phyloP scores from a whole-genome alignment of 2,888 invertebrate species.

The Amblyteles armatorius region DNA sequence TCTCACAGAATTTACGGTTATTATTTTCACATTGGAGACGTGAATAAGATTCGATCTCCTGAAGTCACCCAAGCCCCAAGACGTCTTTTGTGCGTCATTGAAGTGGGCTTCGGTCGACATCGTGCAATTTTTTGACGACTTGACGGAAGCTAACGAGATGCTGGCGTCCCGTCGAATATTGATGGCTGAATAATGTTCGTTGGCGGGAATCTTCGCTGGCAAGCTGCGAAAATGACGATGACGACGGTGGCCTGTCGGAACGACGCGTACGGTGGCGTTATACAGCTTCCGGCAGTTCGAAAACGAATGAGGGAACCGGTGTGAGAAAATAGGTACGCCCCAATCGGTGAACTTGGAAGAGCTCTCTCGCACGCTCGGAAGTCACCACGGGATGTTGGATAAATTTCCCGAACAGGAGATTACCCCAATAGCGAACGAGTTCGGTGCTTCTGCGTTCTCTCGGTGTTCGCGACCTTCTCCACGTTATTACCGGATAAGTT shows the following conservation, averaged over 20 bases:
- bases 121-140: neutral
- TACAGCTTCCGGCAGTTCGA: neutral
- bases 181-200: neutral
- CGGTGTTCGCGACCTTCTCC: constrained; percentile 55
- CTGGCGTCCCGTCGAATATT: neutral
- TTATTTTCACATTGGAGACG: neutral
- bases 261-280: neutral
- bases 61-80: neutral
- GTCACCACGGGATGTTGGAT: constrained; percentile 77
- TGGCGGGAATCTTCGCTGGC: no score
- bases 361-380: constrained; percentile 73
- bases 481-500: constrained; percentile 70
- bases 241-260: neutral
- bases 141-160: constrained; percentile 1
- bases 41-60: neutral
- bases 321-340: constrained; percentile 27
- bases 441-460: constrained; percentile 45
- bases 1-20: neutral
- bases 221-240: constrained; percentile 66
- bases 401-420: constrained; percentile 82
- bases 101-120: neutral
- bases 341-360: constrained; percentile 68
- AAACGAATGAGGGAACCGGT: constrained; percentile 48
- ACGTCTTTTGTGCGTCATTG: neutral
- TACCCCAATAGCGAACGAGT: constrained; percentile 73